Evolutionary conservation across 2,113 vertebrate species (phyloP).

Genomic region (Gallinago jamesoni): DNA sequence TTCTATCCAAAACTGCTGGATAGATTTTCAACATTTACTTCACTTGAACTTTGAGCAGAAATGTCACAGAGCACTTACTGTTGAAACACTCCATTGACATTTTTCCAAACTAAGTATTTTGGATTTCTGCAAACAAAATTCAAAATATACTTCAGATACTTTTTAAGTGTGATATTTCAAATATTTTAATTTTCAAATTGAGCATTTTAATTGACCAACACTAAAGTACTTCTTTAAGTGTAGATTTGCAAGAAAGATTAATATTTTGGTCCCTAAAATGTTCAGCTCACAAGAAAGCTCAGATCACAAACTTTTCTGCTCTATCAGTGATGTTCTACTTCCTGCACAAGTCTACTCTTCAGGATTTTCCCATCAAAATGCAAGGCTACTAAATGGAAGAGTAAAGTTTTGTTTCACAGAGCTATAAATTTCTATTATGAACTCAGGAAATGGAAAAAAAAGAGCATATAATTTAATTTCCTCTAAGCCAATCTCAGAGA

Average conservation of each 20-base stretch:
- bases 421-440: neutral
- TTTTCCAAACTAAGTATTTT: neutral
- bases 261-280: neutral
- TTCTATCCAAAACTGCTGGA: neutral
- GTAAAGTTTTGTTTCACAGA: neutral
- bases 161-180: neutral
- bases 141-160: neutral
- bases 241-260: neutral
- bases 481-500: neutral
- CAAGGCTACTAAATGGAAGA: neutral
- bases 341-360: neutral
- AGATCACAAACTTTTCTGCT: neutral
- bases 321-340: neutral
- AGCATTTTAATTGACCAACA: neutral
- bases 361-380: neutral
- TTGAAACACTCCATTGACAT: neutral
- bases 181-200: neutral
- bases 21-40: neutral
- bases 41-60: neutral
- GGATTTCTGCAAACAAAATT: neutral
- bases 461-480: neutral
- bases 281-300: neutral
- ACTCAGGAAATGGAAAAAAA: neutral
- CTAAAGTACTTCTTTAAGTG: neutral
- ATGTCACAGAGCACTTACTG: neutral